phyloP scores from a whole-genome alignment of 1,140 invertebrate genomes.

The Hesperophylax magnus region DNA sequence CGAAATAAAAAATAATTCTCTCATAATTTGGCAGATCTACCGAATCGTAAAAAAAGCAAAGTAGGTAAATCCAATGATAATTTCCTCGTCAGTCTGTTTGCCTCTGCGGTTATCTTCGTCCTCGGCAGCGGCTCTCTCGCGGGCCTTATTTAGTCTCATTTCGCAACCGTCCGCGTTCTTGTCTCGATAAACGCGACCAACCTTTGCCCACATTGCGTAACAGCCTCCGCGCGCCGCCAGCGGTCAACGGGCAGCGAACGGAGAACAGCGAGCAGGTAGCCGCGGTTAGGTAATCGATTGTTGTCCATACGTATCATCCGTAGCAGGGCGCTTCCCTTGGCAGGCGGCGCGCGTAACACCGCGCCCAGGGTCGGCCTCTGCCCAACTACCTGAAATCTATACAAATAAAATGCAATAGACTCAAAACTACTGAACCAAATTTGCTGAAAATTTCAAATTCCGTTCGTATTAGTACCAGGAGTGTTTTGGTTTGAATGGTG shows the following conservation, averaged over 20 bases:
- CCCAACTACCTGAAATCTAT: no score
- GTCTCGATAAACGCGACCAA: no score
- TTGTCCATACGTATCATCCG: not conserved
- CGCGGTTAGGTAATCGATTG: conserved; percentile 16
- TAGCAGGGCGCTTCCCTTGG: not conserved
- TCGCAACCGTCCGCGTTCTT: not conserved
- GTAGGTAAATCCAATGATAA: not conserved
- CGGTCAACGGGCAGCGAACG: not conserved
- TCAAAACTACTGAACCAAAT: no score
- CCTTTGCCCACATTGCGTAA: no score
- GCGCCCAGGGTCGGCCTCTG: not conserved
- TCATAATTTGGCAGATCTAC: no score
- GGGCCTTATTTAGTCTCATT: not conserved
- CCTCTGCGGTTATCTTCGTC: not conserved
- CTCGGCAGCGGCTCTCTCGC: not conserved
- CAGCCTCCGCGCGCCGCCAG: no score
- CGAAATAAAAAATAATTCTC: no score
- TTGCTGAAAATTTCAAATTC: no score
- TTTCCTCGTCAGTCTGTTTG: not conserved
- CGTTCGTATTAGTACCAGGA: no score
- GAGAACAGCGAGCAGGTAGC: not conserved
- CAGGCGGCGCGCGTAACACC: not conserved
- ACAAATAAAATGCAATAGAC: no score
- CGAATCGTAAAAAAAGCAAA: no score
- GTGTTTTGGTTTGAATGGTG: no score